phyloP scores from a whole-genome alignment of 2,113 vertebrate genomes.

The Baryphthengus martii region DNA sequence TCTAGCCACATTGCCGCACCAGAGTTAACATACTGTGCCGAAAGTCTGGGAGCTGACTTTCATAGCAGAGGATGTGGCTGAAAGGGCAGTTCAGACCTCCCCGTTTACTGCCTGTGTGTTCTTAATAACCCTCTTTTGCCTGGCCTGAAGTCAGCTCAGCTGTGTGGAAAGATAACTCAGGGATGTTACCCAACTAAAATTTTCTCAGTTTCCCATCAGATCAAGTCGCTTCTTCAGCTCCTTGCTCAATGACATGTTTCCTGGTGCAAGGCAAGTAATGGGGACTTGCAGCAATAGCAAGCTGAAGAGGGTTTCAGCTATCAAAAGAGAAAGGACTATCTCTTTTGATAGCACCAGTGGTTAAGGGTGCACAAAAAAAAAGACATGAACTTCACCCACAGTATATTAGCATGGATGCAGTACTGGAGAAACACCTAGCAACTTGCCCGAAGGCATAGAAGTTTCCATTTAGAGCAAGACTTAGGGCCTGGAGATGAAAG shows the following conservation, averaged over 20 bases:
- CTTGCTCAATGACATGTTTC: neutral
- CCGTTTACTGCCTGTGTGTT: neutral
- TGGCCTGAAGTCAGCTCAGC: neutral
- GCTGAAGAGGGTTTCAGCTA: neutral
- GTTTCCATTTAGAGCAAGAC: neutral
- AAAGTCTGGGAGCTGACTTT: neutral
- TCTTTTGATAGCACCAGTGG: neutral
- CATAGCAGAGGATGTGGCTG: neutral
- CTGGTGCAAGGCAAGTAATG: neutral
- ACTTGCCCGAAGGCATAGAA: neutral
- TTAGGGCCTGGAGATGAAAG: neutral
- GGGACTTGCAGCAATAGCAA: neutral
- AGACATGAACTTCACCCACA: neutral
- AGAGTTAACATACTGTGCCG: neutral
- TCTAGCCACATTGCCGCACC: conserved; percentile 9
- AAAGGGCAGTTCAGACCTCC: neutral
- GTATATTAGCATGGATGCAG: neutral
- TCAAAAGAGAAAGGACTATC: no score
- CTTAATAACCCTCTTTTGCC: neutral
- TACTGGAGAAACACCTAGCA: neutral
- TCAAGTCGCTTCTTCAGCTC: neutral
- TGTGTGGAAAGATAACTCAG: neutral
- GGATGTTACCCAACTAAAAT: neutral
- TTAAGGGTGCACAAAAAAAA: neutral
- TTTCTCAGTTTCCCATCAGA: neutral